Conservation (phyloP, 2,797 vertebrate species). For the Monodelphis domestica region DNA sequence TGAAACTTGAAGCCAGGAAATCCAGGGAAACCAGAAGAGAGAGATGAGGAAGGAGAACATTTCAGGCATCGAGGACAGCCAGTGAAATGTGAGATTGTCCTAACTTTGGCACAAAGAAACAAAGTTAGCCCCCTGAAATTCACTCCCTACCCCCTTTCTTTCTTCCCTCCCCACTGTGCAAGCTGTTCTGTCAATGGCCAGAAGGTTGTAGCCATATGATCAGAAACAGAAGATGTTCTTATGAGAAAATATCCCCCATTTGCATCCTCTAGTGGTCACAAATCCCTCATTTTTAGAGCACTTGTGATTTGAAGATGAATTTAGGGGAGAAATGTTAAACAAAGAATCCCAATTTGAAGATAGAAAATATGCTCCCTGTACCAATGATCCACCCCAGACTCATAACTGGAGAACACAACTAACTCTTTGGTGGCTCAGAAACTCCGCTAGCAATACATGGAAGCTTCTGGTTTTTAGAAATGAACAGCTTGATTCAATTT, state of each 20-base stretch:
- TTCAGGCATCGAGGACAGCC: background rate
- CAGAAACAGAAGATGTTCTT: background rate
- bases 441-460: constrained; percentile 5
- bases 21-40: background rate
- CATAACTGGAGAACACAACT: background rate
- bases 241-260: background rate
- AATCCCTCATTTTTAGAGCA: background rate
- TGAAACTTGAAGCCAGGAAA: background rate
- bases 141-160: background rate
- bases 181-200: background rate
- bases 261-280: background rate
- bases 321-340: background rate
- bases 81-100: background rate
- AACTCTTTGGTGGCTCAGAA: background rate
- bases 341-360: background rate
- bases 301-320: background rate
- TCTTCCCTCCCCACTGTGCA: background rate
- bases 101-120: background rate
- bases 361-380: background rate
- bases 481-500: constrained; percentile 30
- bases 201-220: background rate
- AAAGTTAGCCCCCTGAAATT: background rate
- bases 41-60: background rate
- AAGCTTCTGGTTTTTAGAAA: constrained; percentile 14
- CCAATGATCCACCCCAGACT: background rate